Conservation (phyloP, 2,888 invertebrate species). For the Ferdinandea cuprea region DNA sequence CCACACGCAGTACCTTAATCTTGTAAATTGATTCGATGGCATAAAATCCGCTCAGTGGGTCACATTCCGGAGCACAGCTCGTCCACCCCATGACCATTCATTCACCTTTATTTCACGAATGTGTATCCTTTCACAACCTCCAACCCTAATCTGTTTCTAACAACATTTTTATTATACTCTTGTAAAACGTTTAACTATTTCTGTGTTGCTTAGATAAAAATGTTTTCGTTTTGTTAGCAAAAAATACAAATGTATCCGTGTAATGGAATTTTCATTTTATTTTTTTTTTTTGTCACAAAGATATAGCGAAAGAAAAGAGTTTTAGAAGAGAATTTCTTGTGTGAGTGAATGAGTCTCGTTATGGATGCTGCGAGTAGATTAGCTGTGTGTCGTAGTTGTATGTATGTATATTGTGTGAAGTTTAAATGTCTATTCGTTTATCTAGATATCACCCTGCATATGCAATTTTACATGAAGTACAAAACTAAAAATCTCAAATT, state of each 20-base stretch:
- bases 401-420: constrained; percentile 49
- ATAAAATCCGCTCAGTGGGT: constrained; percentile 1
- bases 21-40: constrained; percentile 22
- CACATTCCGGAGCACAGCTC: constrained; percentile 6
- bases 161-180: constrained; percentile 29
- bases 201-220: constrained; percentile 10
- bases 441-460: constrained; percentile 81
- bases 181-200: constrained; percentile 34
- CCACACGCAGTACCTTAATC: neutral
- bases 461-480: constrained; percentile 71
- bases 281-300: neutral
- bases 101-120: constrained; percentile 6
- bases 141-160: constrained; percentile 25
- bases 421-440: constrained; percentile 77
- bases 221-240: neutral
- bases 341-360: constrained; percentile 33
- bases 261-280: neutral
- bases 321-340: neutral
- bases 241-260: constrained; percentile 21
- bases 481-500: constrained; percentile 74
- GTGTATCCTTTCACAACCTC: neutral
- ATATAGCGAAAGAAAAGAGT: neutral
- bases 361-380: neutral
- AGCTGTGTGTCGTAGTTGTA: too few relatives aligned
- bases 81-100: constrained; percentile 32